phyloP scores from a whole-genome alignment of 1,140 invertebrate genomes.

The Scaptomyza pallida region DNA sequence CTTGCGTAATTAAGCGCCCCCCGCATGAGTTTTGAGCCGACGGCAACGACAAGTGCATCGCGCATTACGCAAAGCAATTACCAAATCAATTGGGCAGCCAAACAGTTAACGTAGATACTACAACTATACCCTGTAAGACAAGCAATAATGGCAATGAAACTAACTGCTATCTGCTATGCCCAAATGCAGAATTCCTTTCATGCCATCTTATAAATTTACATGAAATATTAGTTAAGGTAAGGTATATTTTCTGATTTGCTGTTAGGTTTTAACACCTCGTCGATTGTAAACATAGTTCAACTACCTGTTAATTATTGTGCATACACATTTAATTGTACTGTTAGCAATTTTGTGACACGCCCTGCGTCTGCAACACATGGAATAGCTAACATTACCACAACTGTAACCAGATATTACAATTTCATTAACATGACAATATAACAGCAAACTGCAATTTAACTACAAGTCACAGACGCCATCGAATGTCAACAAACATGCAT shows the following conservation, averaged over 20 bases:
- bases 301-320: background rate
- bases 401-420: background rate
- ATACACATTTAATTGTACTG: too few species aligned
- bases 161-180: too few species aligned
- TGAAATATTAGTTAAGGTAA: too few species aligned
- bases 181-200: background rate
- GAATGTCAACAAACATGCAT: background rate
- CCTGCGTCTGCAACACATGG: too few species aligned
- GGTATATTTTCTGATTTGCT: too few species aligned
- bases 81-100: constrained; percentile 40
- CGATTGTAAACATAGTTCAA: background rate
- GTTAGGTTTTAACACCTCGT: too few species aligned
- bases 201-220: background rate
- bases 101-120: background rate
- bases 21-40: constrained; percentile 9
- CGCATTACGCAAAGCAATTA: constrained; percentile 52
- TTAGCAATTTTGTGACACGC: too few species aligned
- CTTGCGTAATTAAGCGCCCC: constrained; percentile 47
- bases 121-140: constrained; percentile 23
- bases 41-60: constrained; percentile 39
- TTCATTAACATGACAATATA: background rate
- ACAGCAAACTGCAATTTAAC: background rate
- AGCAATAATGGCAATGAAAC: background rate
- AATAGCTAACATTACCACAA: too few species aligned
- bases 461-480: background rate